phyloP scores from a whole-genome alignment of 1,140 invertebrate genomes.

The Fopius arisanus region DNA sequence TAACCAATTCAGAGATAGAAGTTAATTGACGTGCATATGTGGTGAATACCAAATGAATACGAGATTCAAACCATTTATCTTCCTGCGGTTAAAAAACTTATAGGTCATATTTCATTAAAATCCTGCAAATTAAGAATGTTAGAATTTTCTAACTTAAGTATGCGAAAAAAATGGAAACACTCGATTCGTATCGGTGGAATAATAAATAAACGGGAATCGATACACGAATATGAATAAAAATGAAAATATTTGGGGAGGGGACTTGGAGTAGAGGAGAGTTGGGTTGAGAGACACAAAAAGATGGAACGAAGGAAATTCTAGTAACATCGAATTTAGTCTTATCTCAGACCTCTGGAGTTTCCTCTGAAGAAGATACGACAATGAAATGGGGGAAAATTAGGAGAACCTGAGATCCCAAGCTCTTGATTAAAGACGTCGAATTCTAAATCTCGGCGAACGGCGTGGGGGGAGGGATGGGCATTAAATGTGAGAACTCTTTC shows the following conservation, averaged over 20 bases:
- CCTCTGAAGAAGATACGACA: slow-evolving; percentile 27
- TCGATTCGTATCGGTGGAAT: too few species aligned
- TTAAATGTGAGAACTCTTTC: too few species aligned
- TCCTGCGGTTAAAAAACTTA: too few species aligned
- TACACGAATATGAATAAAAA: not conserved
- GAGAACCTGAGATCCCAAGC: not conserved
- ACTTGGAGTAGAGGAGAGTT: not conserved
- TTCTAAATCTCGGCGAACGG: not conserved
- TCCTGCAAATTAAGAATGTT: too few species aligned
- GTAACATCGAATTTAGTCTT: not conserved
- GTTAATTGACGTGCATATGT: too few species aligned
- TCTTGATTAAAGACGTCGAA: slow-evolving; percentile 24
- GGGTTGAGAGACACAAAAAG: not conserved
- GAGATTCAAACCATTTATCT: too few species aligned
- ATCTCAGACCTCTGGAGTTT: not conserved
- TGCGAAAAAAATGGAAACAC: too few species aligned
- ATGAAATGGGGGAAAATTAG: slow-evolving; percentile 15
- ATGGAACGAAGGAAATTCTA: not conserved
- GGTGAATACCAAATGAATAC: too few species aligned
- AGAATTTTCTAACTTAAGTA: too few species aligned
- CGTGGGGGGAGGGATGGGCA: too few species aligned
- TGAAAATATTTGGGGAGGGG: not conserved
- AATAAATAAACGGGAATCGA: not conserved
- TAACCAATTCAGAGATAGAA: too few species aligned
- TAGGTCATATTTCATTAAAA: too few species aligned